Percentiles rank a stretch among this genome's conserved stretches.
These are phyloP conservation scores for Oeneis ivallda DNA, from an alignment of 2,888 invertebrate species.

Conservation along the genomic window DNA sequence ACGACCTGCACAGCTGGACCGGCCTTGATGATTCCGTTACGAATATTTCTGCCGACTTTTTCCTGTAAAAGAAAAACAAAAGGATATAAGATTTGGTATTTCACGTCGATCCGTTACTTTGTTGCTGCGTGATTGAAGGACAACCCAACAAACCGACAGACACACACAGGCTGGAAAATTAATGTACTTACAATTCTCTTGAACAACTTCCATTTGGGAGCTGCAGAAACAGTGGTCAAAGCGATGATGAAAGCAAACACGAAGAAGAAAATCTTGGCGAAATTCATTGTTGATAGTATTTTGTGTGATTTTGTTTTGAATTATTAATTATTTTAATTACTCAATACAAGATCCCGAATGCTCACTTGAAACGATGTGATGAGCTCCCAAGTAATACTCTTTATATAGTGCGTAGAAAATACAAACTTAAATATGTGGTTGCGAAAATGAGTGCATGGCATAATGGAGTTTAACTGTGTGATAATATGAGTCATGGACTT, in stretches of 20 bases:
- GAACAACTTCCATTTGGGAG: slow-evolving; percentile 56
- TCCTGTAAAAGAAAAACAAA: slow-evolving; percentile 47
- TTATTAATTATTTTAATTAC: not conserved
- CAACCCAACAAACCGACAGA: not conserved
- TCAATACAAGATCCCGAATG: slow-evolving; percentile 3
- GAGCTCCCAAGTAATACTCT: not conserved
- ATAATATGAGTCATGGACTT: not conserved
- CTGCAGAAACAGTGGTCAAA: slow-evolving; percentile 45
- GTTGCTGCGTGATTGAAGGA: not conserved
- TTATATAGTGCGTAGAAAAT: slow-evolving; percentile 9
- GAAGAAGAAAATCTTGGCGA: slow-evolving; percentile 51
- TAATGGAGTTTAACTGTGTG: not conserved
- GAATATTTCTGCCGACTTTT: slow-evolving; percentile 49
- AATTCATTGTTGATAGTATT: slow-evolving; percentile 47
- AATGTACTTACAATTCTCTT: slow-evolving; percentile 57
- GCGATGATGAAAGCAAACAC: slow-evolving; percentile 51
- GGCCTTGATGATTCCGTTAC: slow-evolving; percentile 55
- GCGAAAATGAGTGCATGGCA: not conserved
- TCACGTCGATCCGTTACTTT: too few relatives aligned
- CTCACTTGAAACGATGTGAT: slow-evolving; percentile 12
- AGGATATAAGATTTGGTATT: not conserved
- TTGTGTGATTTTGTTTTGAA: too few relatives aligned
- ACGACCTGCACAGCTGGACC: slow-evolving; percentile 54
- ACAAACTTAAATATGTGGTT: not conserved
- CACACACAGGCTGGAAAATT: too few relatives aligned